Base-by-base conservation (phyloP, 2,888 invertebrate species). In the Phania funesta region DNA sequence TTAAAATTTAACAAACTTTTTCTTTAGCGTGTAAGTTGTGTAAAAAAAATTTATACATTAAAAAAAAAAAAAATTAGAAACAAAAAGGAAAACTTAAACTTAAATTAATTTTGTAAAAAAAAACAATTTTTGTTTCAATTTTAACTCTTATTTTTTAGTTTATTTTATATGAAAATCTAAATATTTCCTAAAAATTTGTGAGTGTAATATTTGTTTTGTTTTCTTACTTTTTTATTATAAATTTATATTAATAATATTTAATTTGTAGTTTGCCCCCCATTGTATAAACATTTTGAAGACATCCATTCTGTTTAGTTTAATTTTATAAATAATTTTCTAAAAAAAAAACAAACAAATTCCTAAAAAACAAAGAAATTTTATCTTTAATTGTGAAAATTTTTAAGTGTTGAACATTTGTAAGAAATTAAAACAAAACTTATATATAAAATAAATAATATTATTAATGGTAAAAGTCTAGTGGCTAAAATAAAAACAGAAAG, bases 391-490 rank as follows among this genome's bases (percentile, higher is more conserved):
- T 76, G 71, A 62, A 68, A 80, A 77, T 65, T 70, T 76, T 83
- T 77, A 83, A 83, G 80, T 80, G 77, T 83, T 74, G 77, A 83
- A 75, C 80, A 77, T 83, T 78, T 83, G 77, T 83, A 80, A 80
- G 77, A 67, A 70, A 68, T 54, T 46, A 54, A 62, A 76, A 46
- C 29, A 74, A 74, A 44, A 71, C 20, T 65, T 60, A 58, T 38
- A 44, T 54, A n/a, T n/a, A 41, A 16, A 52, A 64, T 58, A 54
- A 50, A 6, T 48, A 76, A 9, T 76, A 76, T 68, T 58, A 82
- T 73, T 82, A 74, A 70, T 58, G 65, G 71, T 76, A 71, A 76
- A 50, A 60, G 65, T 65, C 32, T 52, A 54, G 71, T 71, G 75
- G 75, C 80, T 70, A 76, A 58, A 80, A 76, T 71, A 76, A 71